Percentiles rank a stretch among this genome's conserved stretches.
These are phyloP conservation scores for Scolanthus callimorphus DNA, from an alignment of 92 coral and sea anemone species.

Conservation along the genomic window DNA sequence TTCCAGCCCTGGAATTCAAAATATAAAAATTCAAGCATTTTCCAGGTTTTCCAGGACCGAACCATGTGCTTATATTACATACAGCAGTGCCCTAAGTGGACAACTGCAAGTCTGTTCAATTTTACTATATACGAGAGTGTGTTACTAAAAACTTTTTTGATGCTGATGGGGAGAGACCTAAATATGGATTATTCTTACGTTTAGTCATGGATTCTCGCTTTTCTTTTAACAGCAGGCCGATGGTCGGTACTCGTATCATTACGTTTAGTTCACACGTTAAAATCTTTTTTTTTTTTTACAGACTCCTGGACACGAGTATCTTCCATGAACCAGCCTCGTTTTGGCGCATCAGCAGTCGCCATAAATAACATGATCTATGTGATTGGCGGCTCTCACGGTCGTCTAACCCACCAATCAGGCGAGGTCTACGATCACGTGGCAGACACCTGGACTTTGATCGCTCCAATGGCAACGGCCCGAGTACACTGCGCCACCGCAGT, in stretches of 20 bases:
- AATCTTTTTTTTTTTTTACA: neutral
- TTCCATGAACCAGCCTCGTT: slow-evolving; percentile 64
- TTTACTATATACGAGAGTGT: too few species aligned
- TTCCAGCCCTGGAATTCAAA: too few species aligned
- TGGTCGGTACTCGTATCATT: too few species aligned
- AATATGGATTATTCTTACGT: neutral
- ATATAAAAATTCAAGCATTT: too few species aligned
- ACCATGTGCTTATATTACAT: too few species aligned
- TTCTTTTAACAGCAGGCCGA: neutral
- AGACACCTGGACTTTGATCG: slow-evolving; percentile 59
- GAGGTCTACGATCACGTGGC: slow-evolving; percentile 69
- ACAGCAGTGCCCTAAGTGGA: too few species aligned
- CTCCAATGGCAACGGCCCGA: slow-evolving; percentile 69
- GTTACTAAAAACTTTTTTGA: too few species aligned
- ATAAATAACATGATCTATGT: slow-evolving; percentile 58
- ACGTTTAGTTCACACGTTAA: too few species aligned
- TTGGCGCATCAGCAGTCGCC: slow-evolving; percentile 59
- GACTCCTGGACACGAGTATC: slow-evolving; percentile 67
- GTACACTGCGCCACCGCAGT: slow-evolving; percentile 68
- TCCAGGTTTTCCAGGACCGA: too few species aligned
- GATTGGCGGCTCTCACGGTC: slow-evolving; percentile 85
- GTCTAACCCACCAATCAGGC: slow-evolving; percentile 45
- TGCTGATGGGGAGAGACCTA: too few species aligned
- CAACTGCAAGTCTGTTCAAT: too few species aligned
- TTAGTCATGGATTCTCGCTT: neutral